A percentile compares a stretch with the other conserved stretches of the same genome.
These are phyloP conservation scores for Phoebastria nigripes DNA, from an alignment of 2,797 vertebrate species.

Conservation along the genomic window DNA sequence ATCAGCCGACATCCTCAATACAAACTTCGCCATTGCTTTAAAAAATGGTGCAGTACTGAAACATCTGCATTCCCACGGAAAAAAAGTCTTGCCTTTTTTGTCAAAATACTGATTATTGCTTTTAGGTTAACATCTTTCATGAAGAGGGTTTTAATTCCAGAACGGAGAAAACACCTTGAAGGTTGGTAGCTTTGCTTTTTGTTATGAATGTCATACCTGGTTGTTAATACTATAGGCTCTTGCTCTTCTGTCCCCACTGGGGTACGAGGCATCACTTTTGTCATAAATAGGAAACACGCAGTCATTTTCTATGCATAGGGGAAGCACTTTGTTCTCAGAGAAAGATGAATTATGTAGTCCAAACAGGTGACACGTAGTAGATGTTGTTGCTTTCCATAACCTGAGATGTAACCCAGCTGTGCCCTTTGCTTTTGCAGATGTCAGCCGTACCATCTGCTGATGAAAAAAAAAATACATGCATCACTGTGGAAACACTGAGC, in stretches of 20 bases:
- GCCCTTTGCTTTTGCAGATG: conserved; percentile 60
- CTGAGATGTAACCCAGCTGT: conserved; percentile 53
- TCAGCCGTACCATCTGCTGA: conserved; percentile 57
- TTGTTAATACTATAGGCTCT: not conserved
- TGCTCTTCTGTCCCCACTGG: not conserved
- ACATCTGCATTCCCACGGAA: not conserved
- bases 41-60: not conserved
- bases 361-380: conserved; percentile 45
- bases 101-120: not conserved
- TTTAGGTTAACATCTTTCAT: not conserved
- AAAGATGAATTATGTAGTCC: conserved; percentile 55
- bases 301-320: conserved; percentile 13
- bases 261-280: not conserved
- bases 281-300: conserved; percentile 9
- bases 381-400: conserved; percentile 58
- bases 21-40: not conserved
- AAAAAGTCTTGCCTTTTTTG: not conserved
- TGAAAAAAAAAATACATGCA: not conserved
- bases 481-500: conserved; percentile 41
- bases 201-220: not conserved
- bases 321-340: conserved; percentile 52
- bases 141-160: not conserved
- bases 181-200: not conserved
- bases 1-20: not conserved
- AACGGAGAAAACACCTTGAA: not conserved